These are phyloP conservation scores for Sphenodon punctatus DNA, from an alignment of 2,797 vertebrate species.

Conservation along the genomic window DNA sequence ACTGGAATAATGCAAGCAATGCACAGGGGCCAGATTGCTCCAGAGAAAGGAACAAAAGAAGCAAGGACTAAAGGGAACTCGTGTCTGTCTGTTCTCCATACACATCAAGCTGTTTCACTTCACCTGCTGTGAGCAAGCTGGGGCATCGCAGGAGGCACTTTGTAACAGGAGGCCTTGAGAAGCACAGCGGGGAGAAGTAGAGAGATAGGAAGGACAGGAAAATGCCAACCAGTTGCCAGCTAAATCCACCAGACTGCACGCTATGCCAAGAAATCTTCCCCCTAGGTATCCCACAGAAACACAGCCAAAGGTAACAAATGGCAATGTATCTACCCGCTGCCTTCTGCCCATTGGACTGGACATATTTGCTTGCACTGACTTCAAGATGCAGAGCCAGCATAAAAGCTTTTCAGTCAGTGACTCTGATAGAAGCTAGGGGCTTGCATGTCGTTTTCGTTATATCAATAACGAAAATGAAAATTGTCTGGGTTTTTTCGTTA, in stretches of 20 bases:
- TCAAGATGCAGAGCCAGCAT: neutral
- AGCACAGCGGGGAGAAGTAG: no score
- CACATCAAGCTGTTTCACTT: rapidly evolving
- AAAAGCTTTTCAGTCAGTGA: neutral
- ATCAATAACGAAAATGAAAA: no score
- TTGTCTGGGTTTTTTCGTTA: no score
- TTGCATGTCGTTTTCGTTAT: no score
- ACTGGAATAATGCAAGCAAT: neutral
- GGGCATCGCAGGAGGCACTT: neutral
- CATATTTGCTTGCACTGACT: neutral
- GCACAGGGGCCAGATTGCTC: neutral
- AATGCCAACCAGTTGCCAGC: neutral
- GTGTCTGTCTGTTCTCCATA: neutral
- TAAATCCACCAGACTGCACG: neutral
- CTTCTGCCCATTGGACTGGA: neutral
- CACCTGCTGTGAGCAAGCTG: neutral
- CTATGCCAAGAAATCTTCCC: neutral
- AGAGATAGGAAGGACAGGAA: neutral
- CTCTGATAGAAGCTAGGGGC: neutral
- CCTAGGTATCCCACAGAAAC: neutral
- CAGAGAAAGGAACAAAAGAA: neutral
- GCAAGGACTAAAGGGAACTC: neutral
- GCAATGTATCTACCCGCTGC: neutral
- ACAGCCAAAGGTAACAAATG: neutral
- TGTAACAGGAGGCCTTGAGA: no score